phyloP scores from a whole-genome alignment of 2,113 vertebrate genomes.

The Trachemys scripta region DNA sequence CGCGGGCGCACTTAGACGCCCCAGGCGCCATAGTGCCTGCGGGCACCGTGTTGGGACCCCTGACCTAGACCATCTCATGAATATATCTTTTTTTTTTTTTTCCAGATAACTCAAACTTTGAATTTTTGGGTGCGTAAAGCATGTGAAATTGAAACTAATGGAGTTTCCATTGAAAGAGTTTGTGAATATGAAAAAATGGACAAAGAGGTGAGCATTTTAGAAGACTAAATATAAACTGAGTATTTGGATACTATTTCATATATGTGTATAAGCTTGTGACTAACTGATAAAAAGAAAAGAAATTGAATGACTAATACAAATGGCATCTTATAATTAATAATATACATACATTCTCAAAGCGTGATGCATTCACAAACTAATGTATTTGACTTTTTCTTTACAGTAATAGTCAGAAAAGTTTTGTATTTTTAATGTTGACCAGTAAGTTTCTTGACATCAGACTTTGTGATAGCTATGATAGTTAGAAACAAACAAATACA shows the following conservation, averaged over 20 bases:
- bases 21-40: too few relatives aligned
- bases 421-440: neutral
- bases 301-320: neutral
- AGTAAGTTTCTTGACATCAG: neutral
- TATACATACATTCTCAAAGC: neutral
- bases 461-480: neutral
- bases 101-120: conserved; percentile 76
- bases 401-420: neutral
- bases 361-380: neutral
- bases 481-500: neutral
- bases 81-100: neutral
- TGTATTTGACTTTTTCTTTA: neutral
- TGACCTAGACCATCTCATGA: neutral
- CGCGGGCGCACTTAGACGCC: too few relatives aligned
- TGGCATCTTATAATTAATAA: neutral
- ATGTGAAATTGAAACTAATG: conserved; percentile 77
- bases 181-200: conserved; percentile 74
- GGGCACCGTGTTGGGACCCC: too few relatives aligned
- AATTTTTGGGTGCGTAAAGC: conserved; percentile 73
- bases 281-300: neutral
- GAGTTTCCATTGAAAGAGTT: conserved; percentile 74
- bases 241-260: neutral
- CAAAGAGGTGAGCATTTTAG: conserved; percentile 71
- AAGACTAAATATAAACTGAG: neutral
- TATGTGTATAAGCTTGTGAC: neutral